phyloP scores from a whole-genome alignment of 2,113 vertebrate species.

The Coracopsis vasa region DNA sequence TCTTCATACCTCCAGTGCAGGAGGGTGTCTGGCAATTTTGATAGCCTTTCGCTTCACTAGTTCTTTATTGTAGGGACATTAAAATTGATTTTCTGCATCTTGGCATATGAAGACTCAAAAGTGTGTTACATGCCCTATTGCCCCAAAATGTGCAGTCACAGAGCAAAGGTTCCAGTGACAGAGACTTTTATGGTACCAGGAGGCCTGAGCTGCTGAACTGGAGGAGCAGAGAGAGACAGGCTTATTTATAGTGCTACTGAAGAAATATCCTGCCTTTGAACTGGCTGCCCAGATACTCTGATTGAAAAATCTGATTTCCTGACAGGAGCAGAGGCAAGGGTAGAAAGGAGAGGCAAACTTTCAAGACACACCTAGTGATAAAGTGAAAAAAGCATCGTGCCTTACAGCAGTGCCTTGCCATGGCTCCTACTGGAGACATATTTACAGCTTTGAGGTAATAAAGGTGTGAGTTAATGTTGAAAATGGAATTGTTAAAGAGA shows the following conservation, averaged over 20 bases:
- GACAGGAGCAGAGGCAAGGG: background rate
- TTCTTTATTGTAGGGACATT: constrained; percentile 14
- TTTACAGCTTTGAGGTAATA: background rate
- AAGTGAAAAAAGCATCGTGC: background rate
- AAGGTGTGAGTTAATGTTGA: background rate
- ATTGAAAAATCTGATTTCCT: background rate
- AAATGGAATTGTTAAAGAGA: background rate
- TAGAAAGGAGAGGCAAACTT: background rate
- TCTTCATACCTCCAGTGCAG: background rate
- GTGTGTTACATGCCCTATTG: constrained; percentile 16
- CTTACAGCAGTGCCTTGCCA: background rate
- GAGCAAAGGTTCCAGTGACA: background rate
- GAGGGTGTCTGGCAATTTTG: background rate
- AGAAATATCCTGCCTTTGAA: constrained; percentile 35
- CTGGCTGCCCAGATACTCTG: background rate
- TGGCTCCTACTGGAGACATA: background rate
- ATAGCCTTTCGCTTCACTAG: background rate
- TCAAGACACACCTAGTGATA: background rate
- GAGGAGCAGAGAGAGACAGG: background rate
- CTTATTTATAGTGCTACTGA: constrained; percentile 25
- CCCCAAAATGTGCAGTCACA: background rate
- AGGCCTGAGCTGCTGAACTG: constrained; percentile 35
- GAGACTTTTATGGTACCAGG: constrained; percentile 37
- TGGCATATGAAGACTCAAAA: constrained; percentile 25
- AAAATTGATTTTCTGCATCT: constrained; percentile 60